Evolutionary conservation across 2,113 vertebrate genomes (phyloP), one percentile per base, ranked within the genome.

Genomic region (zebrafish (Danio rerio)): DNA sequence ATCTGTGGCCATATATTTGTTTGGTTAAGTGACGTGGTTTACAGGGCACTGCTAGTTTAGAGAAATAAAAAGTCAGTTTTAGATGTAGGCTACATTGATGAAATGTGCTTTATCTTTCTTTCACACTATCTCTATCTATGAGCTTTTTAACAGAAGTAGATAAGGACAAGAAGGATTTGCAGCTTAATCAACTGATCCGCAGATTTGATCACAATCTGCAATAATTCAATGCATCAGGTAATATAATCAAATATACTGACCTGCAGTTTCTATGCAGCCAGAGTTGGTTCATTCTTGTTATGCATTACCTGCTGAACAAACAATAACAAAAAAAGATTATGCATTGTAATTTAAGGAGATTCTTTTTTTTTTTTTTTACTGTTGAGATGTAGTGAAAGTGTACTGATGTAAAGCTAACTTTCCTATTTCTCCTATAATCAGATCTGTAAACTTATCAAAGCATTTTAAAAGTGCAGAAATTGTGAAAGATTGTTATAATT

Each of bases 191-290:
- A 21, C 13, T 13, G n/a, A 43, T 65, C 52, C 43, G 45, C 18
- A 70, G n/a, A 8, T 66, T 31, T 13, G 59, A 66, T 40, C 15
- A n/a, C 20, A 82, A 7, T 12, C 20, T 53, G 49, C 0, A 5
- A 21, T 42, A 61, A 61, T 63, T 73, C 2, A 75, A 20, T 49
- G 7, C 59, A 62, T 16, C 75, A 78, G 70, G 78, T 58, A 83
- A 53, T 62, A 75, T 65, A 88, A 86, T 86, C 53, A 11, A 78
- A 84, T 52, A 83, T 72, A 87, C 84, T 42, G n/a, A 86, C 88
- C 61, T 16, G 18, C 31, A 49, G 18, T 45, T 9, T 73, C 42
- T 2, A 1, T 8, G 7, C 20, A 9, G 4, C 8, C 52, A 12
- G 66, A 31, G 31, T 31, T 31, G 31, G 31, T 31, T 79, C 68